A percentile compares a stretch with the other conserved stretches of the same genome.
These are phyloP conservation scores for Macrophya alboannulata DNA, from an alignment of 2,888 invertebrate genomes.

Conservation along the genomic window DNA sequence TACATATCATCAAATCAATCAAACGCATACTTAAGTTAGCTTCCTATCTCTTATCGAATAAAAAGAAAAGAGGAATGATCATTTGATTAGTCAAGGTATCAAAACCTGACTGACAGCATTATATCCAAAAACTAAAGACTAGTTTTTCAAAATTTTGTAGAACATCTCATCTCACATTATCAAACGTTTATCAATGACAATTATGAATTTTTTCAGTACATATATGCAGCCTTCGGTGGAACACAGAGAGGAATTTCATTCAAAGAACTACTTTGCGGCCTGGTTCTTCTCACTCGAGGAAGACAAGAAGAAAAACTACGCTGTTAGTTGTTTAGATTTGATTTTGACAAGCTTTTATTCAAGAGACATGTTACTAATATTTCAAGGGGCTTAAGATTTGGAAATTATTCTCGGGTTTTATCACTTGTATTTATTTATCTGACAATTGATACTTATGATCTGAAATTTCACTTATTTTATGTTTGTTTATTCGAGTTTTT, in stretches of 20 bases:
- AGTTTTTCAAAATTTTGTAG: neutral
- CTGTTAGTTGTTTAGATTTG: conserved; percentile 82
- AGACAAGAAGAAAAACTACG: conserved; percentile 91
- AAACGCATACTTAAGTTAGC: neutral
- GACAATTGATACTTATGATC: neutral
- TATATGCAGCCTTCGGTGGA: conserved; percentile 93
- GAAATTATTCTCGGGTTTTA: neutral
- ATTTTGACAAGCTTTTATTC: conserved; percentile 88
- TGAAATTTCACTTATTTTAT: neutral
- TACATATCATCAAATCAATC: neutral
- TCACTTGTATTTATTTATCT: neutral
- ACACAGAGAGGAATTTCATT: conserved; percentile 91
- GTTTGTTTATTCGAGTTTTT: neutral
- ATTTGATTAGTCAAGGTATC: neutral
- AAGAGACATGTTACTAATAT: conserved; percentile 77
- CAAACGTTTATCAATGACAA: neutral
- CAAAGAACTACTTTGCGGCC: conserved; percentile 91
- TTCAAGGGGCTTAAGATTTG: neutral
- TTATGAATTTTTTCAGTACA: conserved; percentile 80
- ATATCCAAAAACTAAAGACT: neutral
- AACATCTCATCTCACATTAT: neutral
- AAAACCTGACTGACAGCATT: neutral
- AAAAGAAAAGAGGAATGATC: neutral
- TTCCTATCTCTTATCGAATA: neutral
- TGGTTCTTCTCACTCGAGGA: conserved; percentile 93